These are phyloP conservation scores for Drosophila paracracens DNA, from an alignment of 2,888 invertebrate species.

Conservation along the genomic window DNA sequence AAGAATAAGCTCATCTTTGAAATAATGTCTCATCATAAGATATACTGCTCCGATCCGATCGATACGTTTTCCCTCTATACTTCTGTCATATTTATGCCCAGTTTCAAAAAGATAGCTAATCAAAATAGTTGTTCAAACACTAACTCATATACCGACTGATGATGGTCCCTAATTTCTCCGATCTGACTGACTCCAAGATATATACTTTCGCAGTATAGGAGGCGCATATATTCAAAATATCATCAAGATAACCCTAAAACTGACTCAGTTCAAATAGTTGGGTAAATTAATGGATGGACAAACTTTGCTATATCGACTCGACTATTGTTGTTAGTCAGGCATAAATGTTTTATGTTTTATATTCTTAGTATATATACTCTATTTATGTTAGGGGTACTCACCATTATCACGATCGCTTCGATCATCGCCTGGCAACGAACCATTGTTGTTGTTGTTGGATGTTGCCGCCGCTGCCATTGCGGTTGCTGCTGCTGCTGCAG, in stretches of 20 bases:
- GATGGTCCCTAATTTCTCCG: not conserved
- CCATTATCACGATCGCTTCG: conserved; percentile 88
- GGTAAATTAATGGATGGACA: not conserved
- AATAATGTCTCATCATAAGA: not conserved
- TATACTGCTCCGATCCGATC: not conserved
- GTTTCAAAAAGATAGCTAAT: not conserved
- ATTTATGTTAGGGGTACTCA: conserved; percentile 82
- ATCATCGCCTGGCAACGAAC: conserved; percentile 85
- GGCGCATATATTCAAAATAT: not conserved
- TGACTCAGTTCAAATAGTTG: not conserved
- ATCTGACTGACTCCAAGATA: not conserved
- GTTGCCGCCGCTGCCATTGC: conserved; percentile 23
- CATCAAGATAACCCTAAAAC: not conserved
- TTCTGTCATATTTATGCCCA: not conserved
- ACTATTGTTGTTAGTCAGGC: not conserved
- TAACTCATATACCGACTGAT: not conserved
- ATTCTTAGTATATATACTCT: too few relatives aligned
- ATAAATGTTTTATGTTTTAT: not conserved
- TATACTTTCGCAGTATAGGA: not conserved
- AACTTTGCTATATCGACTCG: not conserved
- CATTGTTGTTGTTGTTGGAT: conserved; percentile 33
- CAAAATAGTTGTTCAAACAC: not conserved
- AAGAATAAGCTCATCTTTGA: not conserved
- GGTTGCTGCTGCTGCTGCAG: conserved; percentile 27
- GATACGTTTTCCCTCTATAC: not conserved